Conservation (phyloP, 2,888 invertebrate genomes). For the Cantharis rufa region DNA sequence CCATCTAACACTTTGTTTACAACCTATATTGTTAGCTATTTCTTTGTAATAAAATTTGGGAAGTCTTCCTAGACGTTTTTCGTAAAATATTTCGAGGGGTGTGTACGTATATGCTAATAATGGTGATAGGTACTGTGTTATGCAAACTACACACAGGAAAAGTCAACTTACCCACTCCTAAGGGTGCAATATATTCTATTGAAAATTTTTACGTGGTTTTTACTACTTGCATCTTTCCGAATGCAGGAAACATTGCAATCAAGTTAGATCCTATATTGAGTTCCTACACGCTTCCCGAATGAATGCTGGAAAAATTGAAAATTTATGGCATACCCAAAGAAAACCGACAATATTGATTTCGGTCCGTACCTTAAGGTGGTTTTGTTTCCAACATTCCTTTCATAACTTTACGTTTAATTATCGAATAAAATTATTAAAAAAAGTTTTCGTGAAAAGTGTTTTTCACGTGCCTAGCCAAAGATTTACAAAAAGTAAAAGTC, state of each 20-base stretch:
- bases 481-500: background rate
- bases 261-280: slow-evolving; percentile 23
- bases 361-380: background rate
- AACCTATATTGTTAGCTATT: slow-evolving; percentile 19
- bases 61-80: slow-evolving; percentile 10
- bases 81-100: slow-evolving; percentile 19
- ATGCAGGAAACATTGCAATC: slow-evolving; percentile 25
- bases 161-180: slow-evolving; percentile 23
- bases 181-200: slow-evolving; percentile 16
- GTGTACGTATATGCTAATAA: slow-evolving; percentile 22
- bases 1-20: slow-evolving; percentile 1
- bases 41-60: slow-evolving; percentile 21
- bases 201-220: slow-evolving; percentile 17
- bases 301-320: slow-evolving; percentile 20
- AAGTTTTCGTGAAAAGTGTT: background rate
- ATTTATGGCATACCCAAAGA: slow-evolving; percentile 16
- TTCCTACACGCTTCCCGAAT: slow-evolving; percentile 14
- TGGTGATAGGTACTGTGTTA: slow-evolving; percentile 17
- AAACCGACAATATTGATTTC: slow-evolving; percentile 10
- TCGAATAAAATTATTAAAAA: background rate
- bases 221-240: slow-evolving; percentile 15
- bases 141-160: slow-evolving; percentile 17
- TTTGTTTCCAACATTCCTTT: background rate
- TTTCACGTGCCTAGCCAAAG: background rate
- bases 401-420: background rate